Percentiles rank a stretch among this genome's conserved stretches.
These are phyloP conservation scores for Brachyistius frenatus DNA, from an alignment of 2,113 vertebrate genomes.

Conservation along the genomic window DNA sequence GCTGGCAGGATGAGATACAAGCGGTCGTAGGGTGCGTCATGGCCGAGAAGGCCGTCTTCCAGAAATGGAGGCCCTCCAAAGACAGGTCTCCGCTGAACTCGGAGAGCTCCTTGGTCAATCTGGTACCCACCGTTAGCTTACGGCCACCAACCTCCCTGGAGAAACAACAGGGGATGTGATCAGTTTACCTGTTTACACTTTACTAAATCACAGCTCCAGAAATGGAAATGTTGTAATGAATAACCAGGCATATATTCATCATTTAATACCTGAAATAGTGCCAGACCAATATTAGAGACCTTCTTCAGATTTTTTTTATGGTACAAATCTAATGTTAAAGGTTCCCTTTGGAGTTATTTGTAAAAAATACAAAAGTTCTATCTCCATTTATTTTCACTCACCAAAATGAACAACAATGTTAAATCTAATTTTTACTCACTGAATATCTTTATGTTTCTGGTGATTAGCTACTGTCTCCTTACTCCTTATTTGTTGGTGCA, in stretches of 20 bases:
- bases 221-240: neutral
- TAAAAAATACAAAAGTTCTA: too few species aligned
- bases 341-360: too few species aligned
- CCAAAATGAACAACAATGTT: too few species aligned
- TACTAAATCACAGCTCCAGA: neutral
- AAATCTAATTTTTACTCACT: too few species aligned
- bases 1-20: conserved; percentile 82
- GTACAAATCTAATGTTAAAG: too few species aligned
- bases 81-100: conserved; percentile 96
- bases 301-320: too few species aligned
- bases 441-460: too few species aligned
- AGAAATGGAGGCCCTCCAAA: conserved; percentile 93
- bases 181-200: neutral
- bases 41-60: conserved; percentile 96
- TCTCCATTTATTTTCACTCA: too few species aligned
- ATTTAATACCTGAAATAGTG: neutral
- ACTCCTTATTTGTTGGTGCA: too few species aligned
- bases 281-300: too few species aligned
- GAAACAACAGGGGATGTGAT: conserved; percentile 31
- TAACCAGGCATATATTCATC: neutral
- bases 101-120: conserved; percentile 88
- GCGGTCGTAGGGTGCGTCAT: conserved; percentile 89
- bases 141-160: conserved; percentile 93
- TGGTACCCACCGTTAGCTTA: conserved; percentile 90
- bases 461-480: too few species aligned